Evolutionary conservation across 2,797 vertebrate genomes (phyloP).

Genomic region (Danio choprae): DNA sequence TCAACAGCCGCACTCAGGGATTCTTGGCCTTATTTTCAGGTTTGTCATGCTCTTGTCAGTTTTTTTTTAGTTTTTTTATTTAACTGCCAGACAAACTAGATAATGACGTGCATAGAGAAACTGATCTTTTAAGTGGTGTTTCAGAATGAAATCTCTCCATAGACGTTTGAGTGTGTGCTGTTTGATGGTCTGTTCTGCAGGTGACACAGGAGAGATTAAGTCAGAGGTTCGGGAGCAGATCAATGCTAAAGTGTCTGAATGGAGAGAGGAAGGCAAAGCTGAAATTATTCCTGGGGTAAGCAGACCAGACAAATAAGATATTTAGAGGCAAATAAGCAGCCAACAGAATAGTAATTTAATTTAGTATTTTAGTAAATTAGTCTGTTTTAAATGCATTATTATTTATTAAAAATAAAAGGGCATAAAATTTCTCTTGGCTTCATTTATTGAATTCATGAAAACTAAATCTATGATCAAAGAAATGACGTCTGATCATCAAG

Average conservation of each 20-base stretch:
- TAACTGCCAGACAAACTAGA: background rate
- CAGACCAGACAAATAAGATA: background rate
- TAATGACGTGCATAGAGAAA: background rate
- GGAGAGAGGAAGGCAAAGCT: constrained; percentile 95
- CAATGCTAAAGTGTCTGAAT: constrained; percentile 95
- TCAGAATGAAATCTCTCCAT: background rate
- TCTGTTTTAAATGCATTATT: too few species aligned
- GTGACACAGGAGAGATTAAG: constrained; percentile 95
- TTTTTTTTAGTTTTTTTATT: too few species aligned
- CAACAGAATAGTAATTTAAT: background rate
- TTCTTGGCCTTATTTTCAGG: constrained; percentile 94
- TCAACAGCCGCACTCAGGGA: constrained; percentile 96
- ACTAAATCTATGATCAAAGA: background rate
- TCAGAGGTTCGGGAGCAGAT: constrained; percentile 95
- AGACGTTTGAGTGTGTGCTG: background rate
- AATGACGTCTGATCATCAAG: too few species aligned
- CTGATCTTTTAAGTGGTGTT: background rate
- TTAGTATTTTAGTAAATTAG: background rate
- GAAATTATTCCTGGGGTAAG: constrained; percentile 94
- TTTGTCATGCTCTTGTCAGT: constrained; percentile 36
- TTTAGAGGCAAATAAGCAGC: background rate
- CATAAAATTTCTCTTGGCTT: background rate
- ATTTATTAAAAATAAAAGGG: too few species aligned
- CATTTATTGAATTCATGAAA: background rate
- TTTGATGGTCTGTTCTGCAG: constrained; percentile 63